phyloP scores from a whole-genome alignment of 2,113 vertebrate genomes.

The Centropus unirufus region DNA sequence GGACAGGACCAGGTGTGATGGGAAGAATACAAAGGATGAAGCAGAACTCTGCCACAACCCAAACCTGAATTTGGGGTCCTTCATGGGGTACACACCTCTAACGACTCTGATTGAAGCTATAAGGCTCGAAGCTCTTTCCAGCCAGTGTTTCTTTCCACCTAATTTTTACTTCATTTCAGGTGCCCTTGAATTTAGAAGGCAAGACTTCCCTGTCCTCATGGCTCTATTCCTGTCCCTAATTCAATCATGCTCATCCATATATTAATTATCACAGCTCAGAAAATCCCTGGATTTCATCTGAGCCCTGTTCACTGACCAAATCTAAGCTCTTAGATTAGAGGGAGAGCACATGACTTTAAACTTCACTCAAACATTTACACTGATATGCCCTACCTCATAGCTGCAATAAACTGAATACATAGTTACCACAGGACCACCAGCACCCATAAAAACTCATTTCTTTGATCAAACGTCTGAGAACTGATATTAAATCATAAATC shows the following conservation, averaged over 20 bases:
- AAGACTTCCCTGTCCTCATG: background rate
- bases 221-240: background rate
- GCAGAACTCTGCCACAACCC: background rate
- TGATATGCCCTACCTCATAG: background rate
- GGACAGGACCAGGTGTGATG: background rate
- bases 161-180: background rate
- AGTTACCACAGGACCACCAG: background rate
- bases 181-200: background rate
- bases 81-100: background rate
- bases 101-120: background rate
- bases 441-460: background rate
- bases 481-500: background rate
- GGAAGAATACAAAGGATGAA: background rate
- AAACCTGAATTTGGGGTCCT: background rate
- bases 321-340: background rate
- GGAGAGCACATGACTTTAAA: background rate
- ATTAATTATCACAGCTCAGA: background rate
- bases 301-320: background rate
- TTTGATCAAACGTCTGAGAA: background rate
- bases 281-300: background rate
- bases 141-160: background rate
- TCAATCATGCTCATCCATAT: background rate
- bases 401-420: background rate
- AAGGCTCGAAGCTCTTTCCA: background rate
- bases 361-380: background rate